Conservation (phyloP, 2,797 vertebrate species). For the Rhinella marina region DNA sequence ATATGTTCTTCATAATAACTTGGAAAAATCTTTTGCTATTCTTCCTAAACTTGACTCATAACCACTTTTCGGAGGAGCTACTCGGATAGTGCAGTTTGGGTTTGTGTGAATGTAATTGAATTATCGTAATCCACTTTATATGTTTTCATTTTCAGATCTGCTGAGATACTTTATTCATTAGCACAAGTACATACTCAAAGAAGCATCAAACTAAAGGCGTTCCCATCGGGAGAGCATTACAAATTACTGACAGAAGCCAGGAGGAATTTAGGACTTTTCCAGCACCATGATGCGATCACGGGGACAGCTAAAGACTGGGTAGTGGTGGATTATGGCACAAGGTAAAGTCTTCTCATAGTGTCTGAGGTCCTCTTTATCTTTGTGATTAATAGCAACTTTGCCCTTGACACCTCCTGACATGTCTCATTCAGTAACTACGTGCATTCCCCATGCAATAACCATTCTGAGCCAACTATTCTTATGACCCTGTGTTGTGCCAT, state of each 20-base stretch:
- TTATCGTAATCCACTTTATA: background rate
- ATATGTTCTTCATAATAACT: too few species aligned
- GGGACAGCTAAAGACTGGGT: conserved; percentile 90
- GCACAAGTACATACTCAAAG: conserved; percentile 80
- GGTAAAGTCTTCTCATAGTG: conserved; percentile 69
- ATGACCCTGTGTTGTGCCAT: too few species aligned
- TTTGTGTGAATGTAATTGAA: background rate
- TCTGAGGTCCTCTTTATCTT: too few species aligned
- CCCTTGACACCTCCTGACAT: too few species aligned
- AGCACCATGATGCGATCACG: conserved; percentile 91
- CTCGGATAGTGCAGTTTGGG: background rate
- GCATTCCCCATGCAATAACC: too few species aligned
- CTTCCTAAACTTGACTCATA: background rate
- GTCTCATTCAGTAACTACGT: too few species aligned
- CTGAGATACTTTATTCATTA: conserved; percentile 89
- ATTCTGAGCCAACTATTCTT: too few species aligned
- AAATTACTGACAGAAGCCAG: conserved; percentile 79
- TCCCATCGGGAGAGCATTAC: conserved; percentile 80
- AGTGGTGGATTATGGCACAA: conserved; percentile 90
- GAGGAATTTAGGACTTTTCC: conserved; percentile 87
- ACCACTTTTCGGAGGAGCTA: background rate
- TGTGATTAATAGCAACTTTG: too few species aligned
- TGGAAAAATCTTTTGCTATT: too few species aligned
- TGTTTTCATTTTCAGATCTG: conserved; percentile 75
- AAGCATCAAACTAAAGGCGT: conserved; percentile 69